phyloP scores from a whole-genome alignment of 2,797 vertebrate species.

The Picus viridis region DNA sequence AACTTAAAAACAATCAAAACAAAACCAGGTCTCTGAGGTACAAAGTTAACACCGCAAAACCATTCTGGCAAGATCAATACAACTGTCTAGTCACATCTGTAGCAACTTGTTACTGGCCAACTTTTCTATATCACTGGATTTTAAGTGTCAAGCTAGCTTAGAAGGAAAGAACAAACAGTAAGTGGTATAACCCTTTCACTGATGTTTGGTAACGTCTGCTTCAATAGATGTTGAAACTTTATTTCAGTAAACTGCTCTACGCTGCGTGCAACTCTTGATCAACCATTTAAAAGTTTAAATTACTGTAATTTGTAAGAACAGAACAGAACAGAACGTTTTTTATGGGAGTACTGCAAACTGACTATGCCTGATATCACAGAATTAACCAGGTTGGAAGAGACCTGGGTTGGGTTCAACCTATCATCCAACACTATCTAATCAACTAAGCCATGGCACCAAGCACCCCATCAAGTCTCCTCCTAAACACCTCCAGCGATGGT shows the following conservation, averaged over 20 bases:
- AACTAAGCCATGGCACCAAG: too few relatives aligned
- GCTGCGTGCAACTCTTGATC: not conserved
- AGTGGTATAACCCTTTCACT: not conserved
- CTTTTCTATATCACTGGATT: not conserved
- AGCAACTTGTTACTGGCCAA: not conserved
- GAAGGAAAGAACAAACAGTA: not conserved
- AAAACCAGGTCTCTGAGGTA: not conserved
- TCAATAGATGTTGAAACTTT: not conserved
- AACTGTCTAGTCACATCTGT: not conserved
- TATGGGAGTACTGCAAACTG: too few relatives aligned
- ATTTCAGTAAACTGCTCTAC: not conserved
- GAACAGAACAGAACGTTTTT: not conserved
- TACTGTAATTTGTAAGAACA: not conserved
- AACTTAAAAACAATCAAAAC: not conserved
- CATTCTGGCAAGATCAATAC: not conserved
- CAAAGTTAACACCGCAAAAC: not conserved
- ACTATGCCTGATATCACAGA: too few relatives aligned
- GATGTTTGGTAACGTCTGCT: not conserved
- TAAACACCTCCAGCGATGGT: too few relatives aligned
- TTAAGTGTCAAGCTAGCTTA: not conserved
- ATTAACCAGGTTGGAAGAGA: too few relatives aligned
- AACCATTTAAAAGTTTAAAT: not conserved
- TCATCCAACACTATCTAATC: too few relatives aligned
- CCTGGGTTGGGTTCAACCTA: too few relatives aligned
- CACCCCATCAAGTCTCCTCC: too few relatives aligned